phyloP scores from a whole-genome alignment of 1,140 invertebrate species.

The Lepidurus packardi region DNA sequence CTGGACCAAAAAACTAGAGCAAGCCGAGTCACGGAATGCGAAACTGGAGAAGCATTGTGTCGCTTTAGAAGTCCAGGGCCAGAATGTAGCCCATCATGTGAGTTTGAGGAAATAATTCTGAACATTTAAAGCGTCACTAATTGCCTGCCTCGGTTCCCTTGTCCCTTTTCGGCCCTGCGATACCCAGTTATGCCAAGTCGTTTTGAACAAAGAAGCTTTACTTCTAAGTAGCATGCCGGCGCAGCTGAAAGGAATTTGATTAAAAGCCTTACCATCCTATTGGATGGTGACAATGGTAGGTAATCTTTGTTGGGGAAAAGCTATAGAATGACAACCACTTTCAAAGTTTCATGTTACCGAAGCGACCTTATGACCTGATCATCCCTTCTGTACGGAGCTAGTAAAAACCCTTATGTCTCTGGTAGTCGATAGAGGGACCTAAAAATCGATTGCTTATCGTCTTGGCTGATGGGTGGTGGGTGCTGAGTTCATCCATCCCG shows the following conservation, averaged over 20 bases:
- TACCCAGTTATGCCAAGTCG: conserved; percentile 3
- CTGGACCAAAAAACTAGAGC: conserved; percentile 3
- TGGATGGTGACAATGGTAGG: background rate
- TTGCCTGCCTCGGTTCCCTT: background rate
- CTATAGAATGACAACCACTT: background rate
- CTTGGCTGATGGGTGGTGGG: background rate
- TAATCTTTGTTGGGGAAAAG: background rate
- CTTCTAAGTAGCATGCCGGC: background rate
- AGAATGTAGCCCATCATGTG: background rate
- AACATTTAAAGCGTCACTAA: background rate
- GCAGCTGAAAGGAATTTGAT: conserved; percentile 10
- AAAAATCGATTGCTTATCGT: conserved; percentile 15
- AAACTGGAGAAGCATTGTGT: conserved; percentile 3
- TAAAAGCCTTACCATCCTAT: background rate
- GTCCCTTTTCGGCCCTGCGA: background rate
- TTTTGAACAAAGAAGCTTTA: conserved; percentile 19
- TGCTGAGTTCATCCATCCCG: background rate
- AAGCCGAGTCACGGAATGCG: conserved; percentile 12
- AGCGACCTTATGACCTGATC: conserved; percentile 11
- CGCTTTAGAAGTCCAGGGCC: conserved; percentile 3
- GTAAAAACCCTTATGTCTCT: conserved; percentile 1
- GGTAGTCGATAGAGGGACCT: background rate
- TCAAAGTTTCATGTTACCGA: background rate
- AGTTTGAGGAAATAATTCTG: background rate
- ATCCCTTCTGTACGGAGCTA: background rate